Conservation (phyloP, 2,113 vertebrate genomes). For the Ochotona curzoniae region DNA sequence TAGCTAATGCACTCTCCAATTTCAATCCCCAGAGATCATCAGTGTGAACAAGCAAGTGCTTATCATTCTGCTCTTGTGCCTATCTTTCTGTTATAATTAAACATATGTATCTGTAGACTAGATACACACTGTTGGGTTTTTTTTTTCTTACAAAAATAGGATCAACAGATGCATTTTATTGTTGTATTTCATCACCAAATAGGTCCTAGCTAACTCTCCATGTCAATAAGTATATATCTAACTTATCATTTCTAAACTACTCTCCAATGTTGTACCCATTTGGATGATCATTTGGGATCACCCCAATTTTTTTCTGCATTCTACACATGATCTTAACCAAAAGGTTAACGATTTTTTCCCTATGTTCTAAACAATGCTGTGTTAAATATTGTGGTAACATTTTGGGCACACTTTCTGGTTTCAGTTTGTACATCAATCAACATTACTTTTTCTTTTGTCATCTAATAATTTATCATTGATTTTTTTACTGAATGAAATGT, state of each 20-base stretch:
- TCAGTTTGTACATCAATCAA: background rate
- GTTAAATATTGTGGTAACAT: background rate
- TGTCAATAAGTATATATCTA: background rate
- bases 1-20: background rate
- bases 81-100: background rate
- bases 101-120: background rate
- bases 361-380: background rate
- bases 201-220: background rate
- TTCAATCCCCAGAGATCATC: slow-evolving; percentile 29
- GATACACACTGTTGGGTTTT: background rate
- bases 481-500: background rate
- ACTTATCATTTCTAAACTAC: slow-evolving; percentile 19
- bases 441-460: background rate
- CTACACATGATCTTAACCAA: too few species aligned
- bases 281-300: background rate
- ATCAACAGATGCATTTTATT: background rate
- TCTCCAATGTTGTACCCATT: background rate
- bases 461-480: background rate
- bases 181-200: background rate
- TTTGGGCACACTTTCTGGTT: background rate
- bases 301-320: slow-evolving; percentile 4
- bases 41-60: slow-evolving; percentile 19
- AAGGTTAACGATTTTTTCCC: too few species aligned
- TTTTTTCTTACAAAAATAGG: background rate
- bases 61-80: slow-evolving; percentile 19